Evolutionary conservation across 2,113 vertebrate species (phyloP), one percentile per base, ranked within the genome.

Genomic region (Leucopsar rothschildi): DNA sequence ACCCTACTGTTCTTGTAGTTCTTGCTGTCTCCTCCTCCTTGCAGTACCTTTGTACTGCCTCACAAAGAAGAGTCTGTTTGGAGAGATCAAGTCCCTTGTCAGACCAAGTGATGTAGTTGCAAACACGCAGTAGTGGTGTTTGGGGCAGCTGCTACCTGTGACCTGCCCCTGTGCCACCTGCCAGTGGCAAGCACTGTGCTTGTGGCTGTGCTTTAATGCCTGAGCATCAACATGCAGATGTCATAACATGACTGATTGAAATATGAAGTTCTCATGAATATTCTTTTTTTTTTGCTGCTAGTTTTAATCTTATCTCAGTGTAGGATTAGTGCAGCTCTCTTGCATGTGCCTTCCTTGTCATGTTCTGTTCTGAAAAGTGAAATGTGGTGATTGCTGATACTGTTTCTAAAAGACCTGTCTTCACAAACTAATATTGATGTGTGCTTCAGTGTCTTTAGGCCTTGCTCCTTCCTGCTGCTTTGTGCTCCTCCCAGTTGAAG

Each of bases 141-240:
- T 37, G 47, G 40, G 65, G 44, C 47, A 82, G 4, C 44, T 77
- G 47, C 33, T 39, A 6, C 20, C 50, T 56, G 37, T 40, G 50
- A n/a, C 40, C 45, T 39, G 39, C 35, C 13, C 13, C 1, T 0
- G 0, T 19, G 44, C 57, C 22, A 5, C 55, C 31, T 57, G 6
- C 49, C 63, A 29, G 14, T 3, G 19, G 72, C 20, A 49, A 50
- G 19, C n/a, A 4, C 16, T 17, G 37, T 19, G 2, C 24, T 42
- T 35, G 10, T 31, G 45, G 77, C 20, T 55, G 4, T 2, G 8
- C 50, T 77, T 81, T 11, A 75, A 5, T 35, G 31, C 45, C 40
- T 18, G n/a, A 49, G 72, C 50, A 25, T n/a, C 3, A 8, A 52
- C 44, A 57, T 1, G 3, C 68, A 33, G 24, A 44, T 77, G 55